Conservation (phyloP, 1,140 invertebrate species). For the Zophobas morio region DNA sequence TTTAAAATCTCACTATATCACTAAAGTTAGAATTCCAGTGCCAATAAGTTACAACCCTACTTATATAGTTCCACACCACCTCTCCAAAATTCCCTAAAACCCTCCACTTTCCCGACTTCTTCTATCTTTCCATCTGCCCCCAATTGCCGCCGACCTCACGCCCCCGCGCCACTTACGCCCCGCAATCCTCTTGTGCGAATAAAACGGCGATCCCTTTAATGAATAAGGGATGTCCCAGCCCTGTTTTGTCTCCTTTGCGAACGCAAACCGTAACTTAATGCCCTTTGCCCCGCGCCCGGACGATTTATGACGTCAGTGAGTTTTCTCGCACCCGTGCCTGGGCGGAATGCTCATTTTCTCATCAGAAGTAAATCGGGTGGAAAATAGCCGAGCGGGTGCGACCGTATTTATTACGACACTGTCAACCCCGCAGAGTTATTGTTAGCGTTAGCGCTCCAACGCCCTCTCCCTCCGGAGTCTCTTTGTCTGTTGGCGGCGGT, state of each 20-base stretch:
- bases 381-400: constrained; percentile 65
- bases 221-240: constrained; percentile 18
- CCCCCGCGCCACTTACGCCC: constrained; percentile 4
- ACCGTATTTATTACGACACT: constrained; percentile 66
- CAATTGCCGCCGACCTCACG: not conserved
- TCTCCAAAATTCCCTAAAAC: no score
- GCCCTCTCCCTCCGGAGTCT: constrained; percentile 36
- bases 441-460: constrained; percentile 61
- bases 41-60: no score
- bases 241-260: constrained; percentile 16
- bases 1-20: no score
- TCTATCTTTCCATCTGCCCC: no score
- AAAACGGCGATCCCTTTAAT: constrained; percentile 38
- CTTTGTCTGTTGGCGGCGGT: constrained; percentile 32
- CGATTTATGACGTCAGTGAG: constrained; percentile 64
- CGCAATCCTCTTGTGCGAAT: constrained; percentile 11
- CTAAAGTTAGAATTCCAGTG: no score
- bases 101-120: no score
- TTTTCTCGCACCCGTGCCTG: constrained; percentile 64
- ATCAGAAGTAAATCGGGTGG: constrained; percentile 68
- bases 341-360: constrained; percentile 68
- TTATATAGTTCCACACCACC: no score
- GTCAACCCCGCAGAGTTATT: constrained; percentile 67
- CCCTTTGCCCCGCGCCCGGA: constrained; percentile 11
- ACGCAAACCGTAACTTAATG: constrained; percentile 19